These are phyloP conservation scores for Clanis bilineata DNA, from an alignment of 2,888 invertebrate genomes.

Conservation along the genomic window DNA sequence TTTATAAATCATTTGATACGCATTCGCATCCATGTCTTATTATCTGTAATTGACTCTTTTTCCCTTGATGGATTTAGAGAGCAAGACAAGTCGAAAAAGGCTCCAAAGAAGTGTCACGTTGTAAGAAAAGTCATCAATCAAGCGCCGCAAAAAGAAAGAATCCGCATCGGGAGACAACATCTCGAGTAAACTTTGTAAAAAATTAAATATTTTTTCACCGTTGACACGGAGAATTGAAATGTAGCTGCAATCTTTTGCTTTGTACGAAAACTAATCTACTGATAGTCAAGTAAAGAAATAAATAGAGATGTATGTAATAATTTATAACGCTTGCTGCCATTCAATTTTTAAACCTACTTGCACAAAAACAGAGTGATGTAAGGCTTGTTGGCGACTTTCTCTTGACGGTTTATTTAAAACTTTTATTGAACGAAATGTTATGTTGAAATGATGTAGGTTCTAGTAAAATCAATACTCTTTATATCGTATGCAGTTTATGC, in stretches of 20 bases:
- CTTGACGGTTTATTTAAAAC: background rate
- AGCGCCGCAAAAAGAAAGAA: constrained; percentile 58
- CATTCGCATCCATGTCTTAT: constrained; percentile 37
- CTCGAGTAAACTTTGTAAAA: constrained; percentile 34
- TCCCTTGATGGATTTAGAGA: constrained; percentile 50
- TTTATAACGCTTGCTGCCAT: too few relatives aligned
- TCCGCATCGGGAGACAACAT: constrained; percentile 55
- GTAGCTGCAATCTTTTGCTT: constrained; percentile 12
- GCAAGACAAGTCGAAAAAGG: constrained; percentile 47
- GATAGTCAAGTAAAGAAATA: background rate
- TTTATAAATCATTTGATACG: constrained; percentile 19
- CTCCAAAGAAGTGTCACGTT: constrained; percentile 54
- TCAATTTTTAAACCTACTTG: background rate
- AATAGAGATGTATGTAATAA: too few relatives aligned
- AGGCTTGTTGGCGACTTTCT: background rate
- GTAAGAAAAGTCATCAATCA: constrained; percentile 73
- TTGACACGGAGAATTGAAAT: constrained; percentile 45
- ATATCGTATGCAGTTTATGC: constrained; percentile 22
- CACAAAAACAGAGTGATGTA: background rate
- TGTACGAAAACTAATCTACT: constrained; percentile 15
- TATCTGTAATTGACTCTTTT: constrained; percentile 52
- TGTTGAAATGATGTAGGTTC: background rate
- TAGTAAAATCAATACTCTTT: background rate
- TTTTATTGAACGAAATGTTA: background rate
- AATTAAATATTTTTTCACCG: constrained; percentile 20